Conservation (phyloP, 1,140 invertebrate genomes). For the Pseudoatta argentina region DNA sequence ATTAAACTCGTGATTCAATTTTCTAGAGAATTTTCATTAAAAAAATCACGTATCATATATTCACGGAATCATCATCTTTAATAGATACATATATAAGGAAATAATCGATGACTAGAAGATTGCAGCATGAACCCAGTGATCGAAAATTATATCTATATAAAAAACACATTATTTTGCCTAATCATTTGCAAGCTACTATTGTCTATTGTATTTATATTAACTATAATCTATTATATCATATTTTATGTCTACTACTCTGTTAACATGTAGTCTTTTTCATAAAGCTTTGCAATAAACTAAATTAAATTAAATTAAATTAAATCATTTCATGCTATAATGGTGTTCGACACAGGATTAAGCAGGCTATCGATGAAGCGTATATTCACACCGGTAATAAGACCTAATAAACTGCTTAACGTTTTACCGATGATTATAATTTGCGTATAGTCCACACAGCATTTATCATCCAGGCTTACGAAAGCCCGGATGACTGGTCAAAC, state of each 20-base stretch:
- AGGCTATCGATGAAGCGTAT: constrained; percentile 52
- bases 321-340: background rate
- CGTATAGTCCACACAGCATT: constrained; percentile 83
- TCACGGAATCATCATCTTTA: background rate
- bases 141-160: constrained; percentile 13
- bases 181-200: too few relatives aligned
- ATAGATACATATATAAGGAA: constrained; percentile 18
- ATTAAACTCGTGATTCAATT: background rate
- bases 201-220: too few relatives aligned
- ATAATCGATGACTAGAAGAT: constrained; percentile 43
- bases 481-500: constrained; percentile 41
- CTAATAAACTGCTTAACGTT: constrained; percentile 65
- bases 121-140: background rate
- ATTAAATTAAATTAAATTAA: too few relatives aligned
- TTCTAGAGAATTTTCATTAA: background rate
- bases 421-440: constrained; percentile 72
- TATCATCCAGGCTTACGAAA: constrained; percentile 42
- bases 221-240: too few relatives aligned
- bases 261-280: too few relatives aligned
- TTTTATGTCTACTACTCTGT: too few relatives aligned
- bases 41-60: background rate
- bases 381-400: constrained; percentile 50
- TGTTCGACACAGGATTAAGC: constrained; percentile 20
- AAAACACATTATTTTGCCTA: background rate
- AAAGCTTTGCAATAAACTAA: too few relatives aligned